Conservation (phyloP, 2,113 vertebrate species). For the Progne subis region DNA sequence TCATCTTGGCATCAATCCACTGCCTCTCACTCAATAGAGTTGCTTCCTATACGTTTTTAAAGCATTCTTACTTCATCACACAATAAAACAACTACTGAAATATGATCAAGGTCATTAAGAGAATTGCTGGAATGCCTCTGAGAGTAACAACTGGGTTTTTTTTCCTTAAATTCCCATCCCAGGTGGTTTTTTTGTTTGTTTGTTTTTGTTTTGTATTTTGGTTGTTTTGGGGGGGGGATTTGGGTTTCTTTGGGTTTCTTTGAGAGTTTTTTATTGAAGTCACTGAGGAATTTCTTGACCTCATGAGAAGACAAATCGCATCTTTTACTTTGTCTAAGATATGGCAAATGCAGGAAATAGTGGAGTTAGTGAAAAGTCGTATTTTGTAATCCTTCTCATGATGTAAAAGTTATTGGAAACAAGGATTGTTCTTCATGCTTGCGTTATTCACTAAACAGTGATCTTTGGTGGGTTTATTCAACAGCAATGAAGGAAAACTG, state of each 20-base stretch:
- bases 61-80: not conserved
- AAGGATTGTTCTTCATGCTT: not conserved
- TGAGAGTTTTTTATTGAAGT: not conserved
- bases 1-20: not conserved
- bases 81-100: not conserved
- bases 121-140: not conserved
- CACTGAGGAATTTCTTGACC: not conserved
- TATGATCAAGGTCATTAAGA: not conserved
- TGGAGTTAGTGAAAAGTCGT: fast-evolving
- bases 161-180: not conserved
- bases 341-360: not conserved
- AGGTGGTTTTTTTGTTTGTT: not conserved
- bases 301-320: not conserved
- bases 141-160: not conserved
- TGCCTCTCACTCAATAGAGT: not conserved
- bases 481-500: not conserved
- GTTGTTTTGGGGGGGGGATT: no score
- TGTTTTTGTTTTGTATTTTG: no score
- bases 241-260: not conserved
- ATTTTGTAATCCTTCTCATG: not conserved
- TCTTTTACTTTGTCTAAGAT: not conserved
- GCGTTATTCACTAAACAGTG: not conserved
- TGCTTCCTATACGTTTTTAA: not conserved
- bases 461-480: not conserved
- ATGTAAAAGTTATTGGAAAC: not conserved